Percentiles rank a stretch among this genome's conserved stretches.
These are phyloP conservation scores for Nemoura dubitans DNA, from an alignment of 2,888 invertebrate genomes.

Conservation along the genomic window DNA sequence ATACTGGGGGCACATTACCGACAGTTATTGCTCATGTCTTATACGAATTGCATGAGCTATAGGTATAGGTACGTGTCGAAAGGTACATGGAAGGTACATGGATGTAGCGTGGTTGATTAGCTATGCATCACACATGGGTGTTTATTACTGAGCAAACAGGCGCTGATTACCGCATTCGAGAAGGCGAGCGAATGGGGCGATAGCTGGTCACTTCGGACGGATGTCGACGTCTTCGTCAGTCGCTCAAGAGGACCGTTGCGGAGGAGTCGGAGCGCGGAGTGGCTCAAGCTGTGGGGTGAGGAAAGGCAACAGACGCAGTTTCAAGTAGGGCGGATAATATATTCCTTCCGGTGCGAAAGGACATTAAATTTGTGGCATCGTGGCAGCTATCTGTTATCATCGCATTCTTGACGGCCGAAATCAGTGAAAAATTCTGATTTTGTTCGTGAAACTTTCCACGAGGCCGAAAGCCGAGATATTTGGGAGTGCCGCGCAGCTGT, in stretches of 20 bases:
- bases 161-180: constrained; percentile 35
- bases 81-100: not conserved
- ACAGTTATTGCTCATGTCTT: not conserved
- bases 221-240: not conserved
- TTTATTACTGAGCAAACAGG: constrained; percentile 47
- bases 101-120: constrained; percentile 42
- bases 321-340: too few species aligned
- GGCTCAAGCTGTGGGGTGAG: too few species aligned
- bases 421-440: too few species aligned
- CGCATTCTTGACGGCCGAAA: too few species aligned
- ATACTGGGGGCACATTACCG: too few species aligned
- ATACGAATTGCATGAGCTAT: not conserved
- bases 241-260: not conserved
- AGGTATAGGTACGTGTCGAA: not conserved
- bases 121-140: constrained; percentile 45
- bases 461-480: not conserved
- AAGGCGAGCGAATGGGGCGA: not conserved
- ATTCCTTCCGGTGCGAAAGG: too few species aligned
- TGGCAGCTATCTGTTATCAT: too few species aligned
- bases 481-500: not conserved
- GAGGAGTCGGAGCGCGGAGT: not conserved
- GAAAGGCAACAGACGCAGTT: too few species aligned
- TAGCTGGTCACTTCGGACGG: not conserved
- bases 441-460: too few species aligned
- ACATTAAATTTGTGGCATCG: too few species aligned